A percentile compares a stretch with the other conserved stretches of the same genome.
phyloP scores from a whole-genome alignment of 2,888 invertebrate genomes.

The Empis stercorea region DNA sequence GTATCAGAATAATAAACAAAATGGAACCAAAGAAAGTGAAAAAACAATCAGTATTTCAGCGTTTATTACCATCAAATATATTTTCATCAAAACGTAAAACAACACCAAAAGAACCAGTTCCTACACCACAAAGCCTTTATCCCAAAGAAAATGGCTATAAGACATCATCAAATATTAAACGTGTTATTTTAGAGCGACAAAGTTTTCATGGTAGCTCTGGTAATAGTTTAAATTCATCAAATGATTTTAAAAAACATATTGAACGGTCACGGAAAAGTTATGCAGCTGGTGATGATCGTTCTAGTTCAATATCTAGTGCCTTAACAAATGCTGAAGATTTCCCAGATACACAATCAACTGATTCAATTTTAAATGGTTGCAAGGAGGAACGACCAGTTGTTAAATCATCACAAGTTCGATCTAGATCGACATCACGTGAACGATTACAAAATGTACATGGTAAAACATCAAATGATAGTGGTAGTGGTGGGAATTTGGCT shows the following conservation, averaged over 20 bases:
- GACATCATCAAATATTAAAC: slow-evolving; percentile 19
- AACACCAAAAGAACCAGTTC: slow-evolving; percentile 26
- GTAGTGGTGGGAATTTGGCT: slow-evolving; percentile 6
- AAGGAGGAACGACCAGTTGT: neutral
- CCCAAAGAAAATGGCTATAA: slow-evolving; percentile 15
- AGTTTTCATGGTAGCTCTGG: slow-evolving; percentile 22
- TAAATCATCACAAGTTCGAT: neutral
- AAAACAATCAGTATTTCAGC: slow-evolving; percentile 31
- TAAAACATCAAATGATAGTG: neutral
- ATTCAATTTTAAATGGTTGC: slow-evolving; percentile 1
- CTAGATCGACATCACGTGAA: slow-evolving; percentile 14
- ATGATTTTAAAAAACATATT: slow-evolving; percentile 19
- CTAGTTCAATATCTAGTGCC: slow-evolving; percentile 26
- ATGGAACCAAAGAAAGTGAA: slow-evolving; percentile 21
- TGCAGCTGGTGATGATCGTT: slow-evolving; percentile 21
- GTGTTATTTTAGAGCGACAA: slow-evolving; percentile 29
- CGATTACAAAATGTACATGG: slow-evolving; percentile 11
- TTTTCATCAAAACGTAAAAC: slow-evolving; percentile 31
- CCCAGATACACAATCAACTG: slow-evolving; percentile 9
- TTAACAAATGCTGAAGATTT: slow-evolving; percentile 24
- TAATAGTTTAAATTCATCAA: slow-evolving; percentile 15
- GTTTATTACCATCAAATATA: slow-evolving; percentile 28
- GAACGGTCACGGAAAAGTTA: slow-evolving; percentile 22
- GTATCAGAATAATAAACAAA: slow-evolving; percentile 12
- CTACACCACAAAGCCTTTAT: slow-evolving; percentile 21